These are phyloP conservation scores for Gymnoscelis rufifasciata DNA, from an alignment of 2,888 invertebrate genomes.

Conservation along the genomic window DNA sequence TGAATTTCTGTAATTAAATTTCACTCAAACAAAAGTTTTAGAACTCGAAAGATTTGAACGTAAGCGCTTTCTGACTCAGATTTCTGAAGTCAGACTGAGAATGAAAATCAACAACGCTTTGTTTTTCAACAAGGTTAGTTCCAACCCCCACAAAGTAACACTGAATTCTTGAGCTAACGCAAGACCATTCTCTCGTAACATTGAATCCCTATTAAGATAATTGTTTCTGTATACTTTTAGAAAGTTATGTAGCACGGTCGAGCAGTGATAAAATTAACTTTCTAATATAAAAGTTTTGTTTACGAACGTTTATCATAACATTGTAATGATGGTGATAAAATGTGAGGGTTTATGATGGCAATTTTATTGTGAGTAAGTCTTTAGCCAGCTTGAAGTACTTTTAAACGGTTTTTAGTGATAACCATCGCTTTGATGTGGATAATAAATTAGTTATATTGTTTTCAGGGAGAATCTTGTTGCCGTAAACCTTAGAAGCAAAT, in stretches of 20 bases:
- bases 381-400: background rate
- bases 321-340: conserved; percentile 15
- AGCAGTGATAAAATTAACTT: conserved; percentile 20
- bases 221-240: conserved; percentile 21
- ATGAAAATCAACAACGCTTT: too few species aligned
- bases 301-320: conserved; percentile 18
- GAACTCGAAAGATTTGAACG: too few species aligned
- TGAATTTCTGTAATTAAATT: too few species aligned
- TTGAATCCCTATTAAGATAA: conserved; percentile 20
- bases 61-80: too few species aligned
- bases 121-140: too few species aligned
- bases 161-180: conserved; percentile 3
- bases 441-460: too few species aligned
- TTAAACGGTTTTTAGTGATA: background rate
- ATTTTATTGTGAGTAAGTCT: conserved; percentile 10
- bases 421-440: background rate
- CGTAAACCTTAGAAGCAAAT: too few species aligned
- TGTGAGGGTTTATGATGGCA: conserved; percentile 8
- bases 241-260: conserved; percentile 23
- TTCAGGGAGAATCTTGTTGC: too few species aligned
- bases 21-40: too few species aligned
- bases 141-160: background rate
- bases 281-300: conserved; percentile 23
- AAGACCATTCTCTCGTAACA: conserved; percentile 10
- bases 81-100: too few species aligned